Evolutionary conservation across 2,888 invertebrate species (phyloP).

Genomic region (Spatulosminthurus flaviceps): DNA sequence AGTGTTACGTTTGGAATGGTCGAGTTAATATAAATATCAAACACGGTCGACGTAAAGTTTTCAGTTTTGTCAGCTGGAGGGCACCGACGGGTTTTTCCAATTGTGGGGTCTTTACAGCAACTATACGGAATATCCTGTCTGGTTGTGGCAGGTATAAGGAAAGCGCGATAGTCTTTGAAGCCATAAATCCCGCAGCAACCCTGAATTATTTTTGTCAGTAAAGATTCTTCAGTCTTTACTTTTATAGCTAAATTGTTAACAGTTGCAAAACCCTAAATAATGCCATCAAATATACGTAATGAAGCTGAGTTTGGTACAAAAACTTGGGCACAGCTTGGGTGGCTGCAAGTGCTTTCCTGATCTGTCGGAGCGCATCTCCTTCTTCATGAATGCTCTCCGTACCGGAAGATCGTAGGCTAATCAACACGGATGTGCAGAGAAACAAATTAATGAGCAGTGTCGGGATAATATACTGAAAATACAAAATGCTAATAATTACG

Average conservation of each 20-base stretch:
- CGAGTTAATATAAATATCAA: background rate
- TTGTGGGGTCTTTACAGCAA: background rate
- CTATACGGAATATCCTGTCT: background rate
- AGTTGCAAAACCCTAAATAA: no score
- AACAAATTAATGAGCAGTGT: background rate
- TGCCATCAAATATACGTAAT: background rate
- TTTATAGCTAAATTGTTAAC: no score
- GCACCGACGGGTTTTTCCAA: no score
- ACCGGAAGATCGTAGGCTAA: background rate
- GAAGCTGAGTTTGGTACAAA: background rate
- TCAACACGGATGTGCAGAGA: background rate
- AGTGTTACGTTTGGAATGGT: background rate
- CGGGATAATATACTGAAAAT: slow-evolving; percentile 3
- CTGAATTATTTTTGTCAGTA: background rate
- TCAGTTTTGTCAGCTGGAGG: background rate
- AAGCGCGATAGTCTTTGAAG: slow-evolving; percentile 29
- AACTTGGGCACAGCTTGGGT: background rate
- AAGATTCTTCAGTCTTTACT: no score
- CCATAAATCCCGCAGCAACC: slow-evolving; percentile 21
- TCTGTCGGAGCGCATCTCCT: background rate
- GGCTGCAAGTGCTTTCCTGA: background rate
- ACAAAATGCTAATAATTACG: no score
- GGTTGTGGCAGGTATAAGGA: background rate
- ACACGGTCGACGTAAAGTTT: background rate
- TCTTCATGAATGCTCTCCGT: background rate